A percentile compares a stretch with the other conserved stretches of the same genome.
phyloP scores from a whole-genome alignment of 2,888 invertebrate species.

The Mantis religiosa region DNA sequence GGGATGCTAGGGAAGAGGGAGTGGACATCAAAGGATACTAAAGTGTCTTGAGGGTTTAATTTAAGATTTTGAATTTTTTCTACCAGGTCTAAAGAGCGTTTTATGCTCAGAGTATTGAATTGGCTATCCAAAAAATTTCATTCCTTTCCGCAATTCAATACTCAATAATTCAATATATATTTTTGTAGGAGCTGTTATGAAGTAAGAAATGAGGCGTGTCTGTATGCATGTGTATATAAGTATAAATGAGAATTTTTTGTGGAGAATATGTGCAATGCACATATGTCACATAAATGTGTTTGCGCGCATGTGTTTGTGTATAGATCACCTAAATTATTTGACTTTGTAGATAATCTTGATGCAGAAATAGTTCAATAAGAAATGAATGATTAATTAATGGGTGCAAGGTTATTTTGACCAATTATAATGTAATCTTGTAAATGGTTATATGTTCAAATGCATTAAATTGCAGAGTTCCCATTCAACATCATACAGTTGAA shows the following conservation, averaged over 20 bases:
- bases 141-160: too few relatives aligned
- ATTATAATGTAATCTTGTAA: not conserved
- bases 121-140: too few relatives aligned
- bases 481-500: not conserved
- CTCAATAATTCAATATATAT: too few relatives aligned
- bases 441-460: not conserved
- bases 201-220: constrained; percentile 3
- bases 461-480: not conserved
- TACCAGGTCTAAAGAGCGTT: too few relatives aligned
- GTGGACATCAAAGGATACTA: too few relatives aligned
- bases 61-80: too few relatives aligned
- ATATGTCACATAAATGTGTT: too few relatives aligned
- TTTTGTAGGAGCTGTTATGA: constrained; percentile 10
- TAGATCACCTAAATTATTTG: constrained; percentile 6
- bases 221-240: not conserved
- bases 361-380: constrained; percentile 1
- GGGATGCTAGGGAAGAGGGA: too few relatives aligned
- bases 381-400: not conserved
- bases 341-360: constrained; percentile 1
- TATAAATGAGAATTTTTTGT: not conserved
- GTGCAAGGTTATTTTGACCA: not conserved
- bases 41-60: too few relatives aligned
- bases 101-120: too few relatives aligned
- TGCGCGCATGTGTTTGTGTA: not conserved
- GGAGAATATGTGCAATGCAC: too few relatives aligned